Evolutionary conservation across 2,797 vertebrate species (phyloP).

Genomic region (Pipistrellus nathusii): DNA sequence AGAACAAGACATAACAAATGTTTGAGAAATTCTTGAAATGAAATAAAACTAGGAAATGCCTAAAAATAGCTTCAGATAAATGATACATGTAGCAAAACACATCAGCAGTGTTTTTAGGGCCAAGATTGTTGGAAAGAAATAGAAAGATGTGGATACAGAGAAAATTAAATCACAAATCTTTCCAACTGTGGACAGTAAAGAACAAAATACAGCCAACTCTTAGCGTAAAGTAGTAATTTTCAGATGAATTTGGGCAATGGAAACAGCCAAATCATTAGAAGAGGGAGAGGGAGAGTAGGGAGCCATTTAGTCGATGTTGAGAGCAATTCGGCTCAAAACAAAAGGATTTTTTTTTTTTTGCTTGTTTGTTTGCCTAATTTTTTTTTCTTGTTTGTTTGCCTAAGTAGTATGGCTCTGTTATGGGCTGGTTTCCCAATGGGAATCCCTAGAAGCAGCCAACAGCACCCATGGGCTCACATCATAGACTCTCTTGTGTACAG

Average conservation of each 20-base stretch:
- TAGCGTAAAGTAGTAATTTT: slow-evolving; percentile 60
- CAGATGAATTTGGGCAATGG: slow-evolving; percentile 51
- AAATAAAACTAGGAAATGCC: slow-evolving; percentile 69
- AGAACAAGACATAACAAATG: slow-evolving; percentile 67
- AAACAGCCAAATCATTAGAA: slow-evolving; percentile 42
- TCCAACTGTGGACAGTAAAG: slow-evolving; percentile 41
- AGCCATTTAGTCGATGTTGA: background rate
- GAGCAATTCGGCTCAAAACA: slow-evolving; percentile 13
- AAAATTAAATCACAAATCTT: slow-evolving; percentile 74
- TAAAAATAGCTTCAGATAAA: slow-evolving; percentile 68
- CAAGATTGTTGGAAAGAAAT: slow-evolving; percentile 65
- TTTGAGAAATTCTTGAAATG: slow-evolving; percentile 66
- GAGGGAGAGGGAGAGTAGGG: background rate
- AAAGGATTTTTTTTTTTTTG: background rate
- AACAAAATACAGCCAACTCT: slow-evolving; percentile 43
- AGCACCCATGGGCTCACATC: background rate
- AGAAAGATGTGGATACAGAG: slow-evolving; percentile 36
- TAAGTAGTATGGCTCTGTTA: background rate
- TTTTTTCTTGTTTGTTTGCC: slow-evolving; percentile 31
- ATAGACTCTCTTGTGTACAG: background rate
- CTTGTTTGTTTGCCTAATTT: slow-evolving; percentile 7
- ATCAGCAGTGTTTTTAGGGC: slow-evolving; percentile 57
- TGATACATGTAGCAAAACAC: slow-evolving; percentile 69
- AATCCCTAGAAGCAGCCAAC: slow-evolving; percentile 18
- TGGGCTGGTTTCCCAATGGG: background rate